phyloP scores from a whole-genome alignment of 2,113 vertebrate genomes.

The Barnardius zonarius region DNA sequence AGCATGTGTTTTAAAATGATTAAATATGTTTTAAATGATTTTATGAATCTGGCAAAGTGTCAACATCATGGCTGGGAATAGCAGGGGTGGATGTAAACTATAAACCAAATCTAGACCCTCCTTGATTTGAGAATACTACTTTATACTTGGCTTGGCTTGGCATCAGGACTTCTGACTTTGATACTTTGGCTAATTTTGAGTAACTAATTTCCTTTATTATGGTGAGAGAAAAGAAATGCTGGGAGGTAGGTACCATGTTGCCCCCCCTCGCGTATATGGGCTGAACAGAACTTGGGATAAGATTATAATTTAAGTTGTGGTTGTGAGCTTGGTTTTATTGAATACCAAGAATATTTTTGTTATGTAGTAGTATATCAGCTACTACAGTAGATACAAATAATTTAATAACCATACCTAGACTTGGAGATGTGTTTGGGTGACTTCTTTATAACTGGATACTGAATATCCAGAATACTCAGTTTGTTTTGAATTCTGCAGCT shows the following conservation, averaged over 20 bases:
- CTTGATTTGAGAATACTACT: neutral
- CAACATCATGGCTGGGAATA: neutral
- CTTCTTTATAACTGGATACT: neutral
- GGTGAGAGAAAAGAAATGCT: neutral
- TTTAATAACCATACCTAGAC: neutral
- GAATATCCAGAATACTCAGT: neutral
- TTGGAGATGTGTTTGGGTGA: neutral
- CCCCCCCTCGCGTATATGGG: accelerated
- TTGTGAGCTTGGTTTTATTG: neutral
- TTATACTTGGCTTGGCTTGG: neutral
- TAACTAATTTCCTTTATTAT: neutral
- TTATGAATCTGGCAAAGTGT: neutral
- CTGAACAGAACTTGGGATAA: neutral
- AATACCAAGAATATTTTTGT: neutral
- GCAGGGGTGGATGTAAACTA: neutral
- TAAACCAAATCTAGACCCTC: neutral
- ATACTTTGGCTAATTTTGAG: neutral
- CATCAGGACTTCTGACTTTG: neutral
- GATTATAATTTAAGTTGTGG: neutral
- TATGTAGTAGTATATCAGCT: neutral
- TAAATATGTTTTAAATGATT: neutral
- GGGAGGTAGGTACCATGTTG: accelerated
- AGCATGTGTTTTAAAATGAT: neutral
- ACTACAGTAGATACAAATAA: neutral
- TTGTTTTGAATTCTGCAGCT: neutral